Evolutionary conservation across 2,888 invertebrate genomes (phyloP).

Genomic region (Nemoura dubitans): DNA sequence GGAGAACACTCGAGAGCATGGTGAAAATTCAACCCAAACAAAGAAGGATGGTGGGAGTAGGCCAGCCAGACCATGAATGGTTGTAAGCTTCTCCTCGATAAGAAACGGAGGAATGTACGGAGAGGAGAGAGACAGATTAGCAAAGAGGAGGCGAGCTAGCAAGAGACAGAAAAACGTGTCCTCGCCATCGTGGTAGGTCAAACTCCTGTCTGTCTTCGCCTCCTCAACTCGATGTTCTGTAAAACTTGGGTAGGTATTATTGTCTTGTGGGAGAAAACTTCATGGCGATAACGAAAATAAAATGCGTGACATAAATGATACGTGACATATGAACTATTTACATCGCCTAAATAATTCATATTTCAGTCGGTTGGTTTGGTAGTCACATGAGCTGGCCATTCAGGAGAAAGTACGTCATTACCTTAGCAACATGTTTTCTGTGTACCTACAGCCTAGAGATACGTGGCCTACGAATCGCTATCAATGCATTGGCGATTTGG

Average conservation of each 20-base stretch:
- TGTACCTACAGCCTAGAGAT: neutral
- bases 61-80: slow-evolving; percentile 47
- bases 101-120: neutral
- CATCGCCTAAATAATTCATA: neutral
- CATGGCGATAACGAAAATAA: neutral
- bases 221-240: neutral
- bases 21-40: slow-evolving; percentile 35
- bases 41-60: slow-evolving; percentile 37
- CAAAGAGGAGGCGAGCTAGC: neutral
- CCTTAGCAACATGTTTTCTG: neutral
- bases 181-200: slow-evolving; percentile 1
- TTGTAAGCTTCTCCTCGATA: slow-evolving; percentile 17
- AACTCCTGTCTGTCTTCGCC: slow-evolving; percentile 4
- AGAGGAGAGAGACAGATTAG: neutral
- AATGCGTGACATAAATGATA: neutral
- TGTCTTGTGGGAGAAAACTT: neutral
- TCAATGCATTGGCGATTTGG: neutral
- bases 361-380: neutral
- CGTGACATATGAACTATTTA: neutral
- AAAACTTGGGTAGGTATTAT: neutral
- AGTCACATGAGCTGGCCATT: neutral
- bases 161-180: neutral
- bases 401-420: neutral
- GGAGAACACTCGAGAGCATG: neutral
- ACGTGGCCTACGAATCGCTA: neutral